Evolutionary conservation across 30 jellyfish, hydroid and myxozoan species (phyloP), one percentile per base, ranked within the genome.

Genomic region (Haliclystus octoradiatus): DNA sequence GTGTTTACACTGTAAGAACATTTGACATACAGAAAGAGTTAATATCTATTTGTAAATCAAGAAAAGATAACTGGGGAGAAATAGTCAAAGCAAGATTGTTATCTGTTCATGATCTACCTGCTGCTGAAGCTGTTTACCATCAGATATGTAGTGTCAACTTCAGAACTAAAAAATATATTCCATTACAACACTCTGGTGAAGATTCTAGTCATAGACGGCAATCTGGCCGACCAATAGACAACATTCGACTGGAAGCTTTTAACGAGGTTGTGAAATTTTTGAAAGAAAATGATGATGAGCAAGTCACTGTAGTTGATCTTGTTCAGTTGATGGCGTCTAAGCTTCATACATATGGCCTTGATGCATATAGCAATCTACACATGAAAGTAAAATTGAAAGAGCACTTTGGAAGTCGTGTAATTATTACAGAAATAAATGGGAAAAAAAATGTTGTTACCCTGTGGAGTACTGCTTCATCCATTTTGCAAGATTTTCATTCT

Each of bases 101-200:
- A 67, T 61, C 23, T 28, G 30, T 70, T 24, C 68, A 29, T 50
- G 80, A 61, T 69, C 65, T 78, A 35, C 84, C 52, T 32, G 84
- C 92, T 46, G 52, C 74, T 40, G 85, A 70, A 64, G 93, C 79
- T 31, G 13, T 71, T 40, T 79, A 61, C 75, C 93, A 69, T 63
- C 79, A 79, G 51, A 74, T 62, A 62, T 71, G 87, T 80, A 71
- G 63, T 47, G 77, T 78, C 75, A 68, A 78, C 35, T 62, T 78
- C 47, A 50, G 92, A 62, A 78, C 83, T 65, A 71, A 61, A 25
- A 68, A 78, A 74, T 70, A 74, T 64, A 74, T 64, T 47, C 78
- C 85, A 40, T 62, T 62, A 63, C 71, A 32, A 9, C 57, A 40
- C 19, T 9, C 57, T 40, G 19, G 57, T 19, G 66, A 65, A 26